Evolutionary conservation across 2,113 vertebrate species (phyloP), one percentile per base, ranked within the genome.

Genomic region (Alligator mississippiensis): DNA sequence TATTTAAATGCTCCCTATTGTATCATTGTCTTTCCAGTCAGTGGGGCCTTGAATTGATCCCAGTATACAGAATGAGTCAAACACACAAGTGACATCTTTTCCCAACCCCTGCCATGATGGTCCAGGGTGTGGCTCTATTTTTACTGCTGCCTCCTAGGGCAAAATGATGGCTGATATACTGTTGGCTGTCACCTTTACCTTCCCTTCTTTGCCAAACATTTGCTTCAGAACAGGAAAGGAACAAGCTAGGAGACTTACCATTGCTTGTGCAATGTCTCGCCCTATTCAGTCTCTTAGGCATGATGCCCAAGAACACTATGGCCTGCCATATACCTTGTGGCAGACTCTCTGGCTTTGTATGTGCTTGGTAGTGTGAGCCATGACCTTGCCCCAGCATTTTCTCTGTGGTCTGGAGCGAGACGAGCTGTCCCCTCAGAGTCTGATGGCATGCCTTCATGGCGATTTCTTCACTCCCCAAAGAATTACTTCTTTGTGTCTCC

Each of bases 331-430:
- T n/a, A 28, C n/a, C 28, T 66, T n/a, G 27, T 16, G 16, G 15
- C 28, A 66, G 15, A 28, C 24, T 28, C 68, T 66, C 28, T 72
- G 54, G 55, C 54, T 72, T 79, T 78, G 34, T 84, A 61, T 78
- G 60, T 76, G 55, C n/a, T 19, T 17, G 63, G 38, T 47, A 57
- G 86, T 58, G 54, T 19, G 64, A 84, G 59, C 70, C 66, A 74
- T 80, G 38, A 66, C 84, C 63, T 82, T 80, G 38, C 38, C 54
- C 59, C 84, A 82, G 88, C 79, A 90, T 90, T 72, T 90, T 80
- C 64, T 58, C 82, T 80, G 72, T 90, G 88, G 81, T 76, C 88
- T 80, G 76, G 58, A 68, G 64, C 57, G 63, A 72, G 55, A 61
- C 70, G 79, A 70, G 58, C 66, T 90, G 77, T 78, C 81, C 84